Conservation (phyloP, 2,797 vertebrate species). For the Betta splendens region DNA sequence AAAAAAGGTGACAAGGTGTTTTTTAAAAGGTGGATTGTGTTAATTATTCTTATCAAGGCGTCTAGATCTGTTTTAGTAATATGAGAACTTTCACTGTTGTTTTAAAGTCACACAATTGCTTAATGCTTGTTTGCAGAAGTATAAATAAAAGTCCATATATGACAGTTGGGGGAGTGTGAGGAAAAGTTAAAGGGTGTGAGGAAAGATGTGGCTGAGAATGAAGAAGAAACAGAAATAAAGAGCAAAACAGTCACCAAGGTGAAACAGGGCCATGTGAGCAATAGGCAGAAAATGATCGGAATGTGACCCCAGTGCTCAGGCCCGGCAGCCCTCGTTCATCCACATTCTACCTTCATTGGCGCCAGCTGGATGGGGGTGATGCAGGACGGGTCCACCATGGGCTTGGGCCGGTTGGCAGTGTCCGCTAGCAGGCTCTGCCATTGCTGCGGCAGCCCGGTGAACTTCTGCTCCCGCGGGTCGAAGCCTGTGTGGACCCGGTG, state of each 20-base stretch:
- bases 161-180: not conserved
- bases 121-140: constrained; percentile 44
- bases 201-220: not conserved
- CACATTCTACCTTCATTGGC: constrained; percentile 92
- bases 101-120: constrained; percentile 27
- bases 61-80: not conserved
- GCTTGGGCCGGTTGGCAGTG: constrained; percentile 95
- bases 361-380: constrained; percentile 98
- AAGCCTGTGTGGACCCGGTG: constrained; percentile 98
- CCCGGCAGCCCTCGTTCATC: constrained; percentile 12
- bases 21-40: not conserved
- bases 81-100: not conserved
- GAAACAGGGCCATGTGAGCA: not conserved
- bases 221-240: constrained; percentile 3
- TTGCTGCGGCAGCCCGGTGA: constrained; percentile 95
- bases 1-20: constrained; percentile 2
- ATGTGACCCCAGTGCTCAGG: constrained; percentile 10
- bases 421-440: constrained; percentile 98
- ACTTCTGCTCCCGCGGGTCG: constrained; percentile 95
- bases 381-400: constrained; percentile 98
- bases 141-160: constrained; percentile 9
- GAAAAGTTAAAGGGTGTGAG: constrained; percentile 3
- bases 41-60: not conserved
- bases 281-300: constrained; percentile 6
- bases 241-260: constrained; percentile 7